A percentile compares a stretch with the other conserved stretches of the same genome.
Conservation (phyloP, 2,888 invertebrate genomes). For the Xanthia icteritia region DNA sequence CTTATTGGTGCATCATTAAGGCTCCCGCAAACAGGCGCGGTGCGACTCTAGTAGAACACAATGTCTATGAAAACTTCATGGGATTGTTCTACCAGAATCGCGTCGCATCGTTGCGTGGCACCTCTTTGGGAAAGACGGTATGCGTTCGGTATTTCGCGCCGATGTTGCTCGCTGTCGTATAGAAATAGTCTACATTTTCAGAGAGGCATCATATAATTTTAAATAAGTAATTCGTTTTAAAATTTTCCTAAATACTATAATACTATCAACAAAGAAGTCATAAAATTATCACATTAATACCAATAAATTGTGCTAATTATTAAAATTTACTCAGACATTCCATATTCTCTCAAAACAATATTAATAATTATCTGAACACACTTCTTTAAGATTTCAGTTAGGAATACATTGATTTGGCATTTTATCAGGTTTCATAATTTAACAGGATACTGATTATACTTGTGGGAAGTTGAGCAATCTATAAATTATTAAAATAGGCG, state of each 20-base stretch:
- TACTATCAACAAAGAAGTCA: slow-evolving; percentile 12
- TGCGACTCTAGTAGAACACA: too few species aligned
- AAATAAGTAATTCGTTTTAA: not conserved
- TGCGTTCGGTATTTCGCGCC: not conserved
- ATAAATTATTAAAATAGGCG: not conserved
- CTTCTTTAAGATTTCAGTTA: not conserved
- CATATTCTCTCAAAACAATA: slow-evolving; percentile 7
- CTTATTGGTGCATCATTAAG: too few species aligned
- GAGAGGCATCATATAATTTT: not conserved
- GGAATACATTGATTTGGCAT: slow-evolving; percentile 12
- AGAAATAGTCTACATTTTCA: not conserved
- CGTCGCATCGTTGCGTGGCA: too few species aligned
- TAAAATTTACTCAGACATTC: slow-evolving; percentile 7
- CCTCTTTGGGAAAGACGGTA: too few species aligned
- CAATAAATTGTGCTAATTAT: slow-evolving; percentile 7
- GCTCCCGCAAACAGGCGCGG: too few species aligned
- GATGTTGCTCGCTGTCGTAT: not conserved
- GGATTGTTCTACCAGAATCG: too few species aligned
- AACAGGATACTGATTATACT: not conserved
- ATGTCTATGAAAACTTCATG: too few species aligned
- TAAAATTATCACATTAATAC: slow-evolving; percentile 14
- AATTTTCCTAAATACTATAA: not conserved
- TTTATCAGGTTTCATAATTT: slow-evolving; percentile 8
- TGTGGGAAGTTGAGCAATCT: not conserved
- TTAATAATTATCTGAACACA: slow-evolving; percentile 9